Conservation (phyloP, 2,888 invertebrate species). For the Brassicogethes aeneus region DNA sequence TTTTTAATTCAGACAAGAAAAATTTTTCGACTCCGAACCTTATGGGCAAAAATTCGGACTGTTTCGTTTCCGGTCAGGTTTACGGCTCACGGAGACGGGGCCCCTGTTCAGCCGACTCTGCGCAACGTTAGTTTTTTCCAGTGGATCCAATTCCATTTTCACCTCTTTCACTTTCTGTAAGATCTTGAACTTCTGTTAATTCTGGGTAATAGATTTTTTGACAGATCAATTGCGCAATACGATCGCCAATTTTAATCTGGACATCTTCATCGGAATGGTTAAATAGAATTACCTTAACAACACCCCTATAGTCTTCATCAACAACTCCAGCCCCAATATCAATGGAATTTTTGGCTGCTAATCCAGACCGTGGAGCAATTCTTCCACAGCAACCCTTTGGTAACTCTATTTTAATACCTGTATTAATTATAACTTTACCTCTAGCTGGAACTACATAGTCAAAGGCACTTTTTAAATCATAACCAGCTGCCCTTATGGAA, state of each 20-base stretch:
- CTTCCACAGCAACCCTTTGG: conserved; percentile 91
- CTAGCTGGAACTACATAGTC: too few species aligned
- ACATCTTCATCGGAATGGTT: conserved; percentile 84
- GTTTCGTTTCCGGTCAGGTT: too few species aligned
- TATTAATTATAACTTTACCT: conserved; percentile 78
- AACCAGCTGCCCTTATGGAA: conserved; percentile 81
- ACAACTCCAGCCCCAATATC: too few species aligned
- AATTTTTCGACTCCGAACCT: too few species aligned
- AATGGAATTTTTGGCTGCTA: too few species aligned
- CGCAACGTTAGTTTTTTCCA: conserved; percentile 63
- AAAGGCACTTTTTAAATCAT: too few species aligned
- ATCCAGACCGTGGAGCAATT: conserved; percentile 90
- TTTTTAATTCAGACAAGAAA: too few species aligned
- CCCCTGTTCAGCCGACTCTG: too few species aligned
- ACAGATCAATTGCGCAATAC: conserved; percentile 95
- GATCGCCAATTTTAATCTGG: conserved; percentile 76
- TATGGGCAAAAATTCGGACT: too few species aligned
- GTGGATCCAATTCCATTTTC: conserved; percentile 94
- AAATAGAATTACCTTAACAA: conserved; percentile 89
- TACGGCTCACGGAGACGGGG: too few species aligned
- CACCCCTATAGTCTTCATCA: too few species aligned
- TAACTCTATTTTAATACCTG: conserved; percentile 85
- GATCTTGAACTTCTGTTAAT: too few species aligned
- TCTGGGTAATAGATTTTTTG: conserved; percentile 85
- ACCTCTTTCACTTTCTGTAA: conserved; percentile 81